A percentile compares a stretch with the other conserved stretches of the same genome.
Evolutionary conservation across 2,797 vertebrate species (phyloP).

Genomic region (Pagetopsis macropterus): DNA sequence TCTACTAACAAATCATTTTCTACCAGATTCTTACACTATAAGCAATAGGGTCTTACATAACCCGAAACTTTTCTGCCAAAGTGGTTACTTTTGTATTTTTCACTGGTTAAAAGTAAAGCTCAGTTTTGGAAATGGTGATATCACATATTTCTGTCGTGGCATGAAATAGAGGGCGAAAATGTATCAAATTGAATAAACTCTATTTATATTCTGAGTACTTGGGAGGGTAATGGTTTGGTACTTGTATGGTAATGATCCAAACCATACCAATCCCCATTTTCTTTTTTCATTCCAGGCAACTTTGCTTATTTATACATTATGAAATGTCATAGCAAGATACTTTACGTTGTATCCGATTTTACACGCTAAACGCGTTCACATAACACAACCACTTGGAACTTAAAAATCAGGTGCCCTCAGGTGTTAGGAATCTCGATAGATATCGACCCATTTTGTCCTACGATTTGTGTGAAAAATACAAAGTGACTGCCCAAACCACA

Average conservation of each 20-base stretch:
- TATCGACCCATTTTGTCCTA: slow-evolving; percentile 24
- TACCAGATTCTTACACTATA: background rate
- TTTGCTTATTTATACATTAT: slow-evolving; percentile 6
- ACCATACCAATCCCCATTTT: no score
- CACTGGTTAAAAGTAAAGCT: background rate
- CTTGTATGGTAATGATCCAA: no score
- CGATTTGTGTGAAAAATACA: slow-evolving; percentile 34
- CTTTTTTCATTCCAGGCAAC: background rate
- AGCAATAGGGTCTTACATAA: background rate
- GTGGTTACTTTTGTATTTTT: background rate
- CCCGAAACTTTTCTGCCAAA: background rate
- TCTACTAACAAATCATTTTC: background rate
- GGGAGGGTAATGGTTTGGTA: no score
- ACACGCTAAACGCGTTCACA: background rate
- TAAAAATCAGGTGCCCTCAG: background rate
- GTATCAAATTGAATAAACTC: no score
- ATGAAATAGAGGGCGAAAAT: no score
- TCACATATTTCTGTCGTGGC: background rate
- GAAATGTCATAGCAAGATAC: background rate
- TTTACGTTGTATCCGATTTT: background rate
- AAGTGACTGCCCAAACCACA: slow-evolving; percentile 19
- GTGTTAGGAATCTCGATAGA: background rate
- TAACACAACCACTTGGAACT: background rate
- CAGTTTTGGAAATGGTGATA: background rate
- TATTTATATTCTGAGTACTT: no score